Evolutionary conservation across 2,797 vertebrate species (phyloP).

Genomic region (Paramormyrops hopkinsi): DNA sequence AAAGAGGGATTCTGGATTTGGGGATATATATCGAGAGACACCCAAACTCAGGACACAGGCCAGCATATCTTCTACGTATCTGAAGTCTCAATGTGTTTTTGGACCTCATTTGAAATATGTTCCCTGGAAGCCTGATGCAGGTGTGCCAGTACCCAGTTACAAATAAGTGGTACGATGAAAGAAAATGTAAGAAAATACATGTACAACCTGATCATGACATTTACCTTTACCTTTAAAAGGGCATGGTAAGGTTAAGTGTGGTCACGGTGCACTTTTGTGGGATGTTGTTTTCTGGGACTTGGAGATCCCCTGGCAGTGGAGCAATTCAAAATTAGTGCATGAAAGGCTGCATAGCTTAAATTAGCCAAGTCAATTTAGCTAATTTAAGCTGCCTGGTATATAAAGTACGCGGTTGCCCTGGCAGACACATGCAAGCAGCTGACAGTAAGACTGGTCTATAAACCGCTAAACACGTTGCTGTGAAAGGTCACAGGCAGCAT

Average conservation of each 20-base stretch:
- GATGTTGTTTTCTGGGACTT: background rate
- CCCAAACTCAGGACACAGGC: constrained; percentile 57
- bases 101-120: constrained; percentile 72
- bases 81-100: constrained; percentile 71
- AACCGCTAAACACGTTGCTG: background rate
- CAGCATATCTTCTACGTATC: constrained; percentile 41
- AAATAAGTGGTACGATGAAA: background rate
- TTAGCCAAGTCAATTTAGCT: background rate
- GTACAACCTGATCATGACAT: background rate
- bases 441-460: background rate
- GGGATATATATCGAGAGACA: constrained; percentile 87
- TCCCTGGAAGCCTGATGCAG: constrained; percentile 76
- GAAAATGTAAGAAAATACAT: background rate
- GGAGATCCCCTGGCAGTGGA: background rate
- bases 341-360: background rate
- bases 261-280: background rate
- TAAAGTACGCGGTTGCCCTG: background rate
- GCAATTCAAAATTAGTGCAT: background rate
- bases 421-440: background rate
- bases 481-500: background rate
- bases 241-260: background rate
- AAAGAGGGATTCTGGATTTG: constrained; percentile 87
- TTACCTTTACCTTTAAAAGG: background rate
- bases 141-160: constrained; percentile 75
- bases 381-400: background rate